Conservation (phyloP, 2,888 invertebrate species). For the Drosophila phalerata region DNA sequence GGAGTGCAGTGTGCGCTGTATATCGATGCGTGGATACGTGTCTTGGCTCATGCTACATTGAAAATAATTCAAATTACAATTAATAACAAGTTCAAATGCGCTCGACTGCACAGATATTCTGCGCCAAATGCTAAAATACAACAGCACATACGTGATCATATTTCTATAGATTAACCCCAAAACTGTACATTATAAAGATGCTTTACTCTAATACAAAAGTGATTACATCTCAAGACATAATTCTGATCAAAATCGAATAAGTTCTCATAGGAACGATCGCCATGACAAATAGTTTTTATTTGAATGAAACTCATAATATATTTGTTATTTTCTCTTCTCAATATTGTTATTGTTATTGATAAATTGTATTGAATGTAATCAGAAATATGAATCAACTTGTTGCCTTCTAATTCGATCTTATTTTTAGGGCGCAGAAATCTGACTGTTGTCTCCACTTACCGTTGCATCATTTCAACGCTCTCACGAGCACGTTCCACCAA, state of each 20-base stretch:
- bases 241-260: too few relatives aligned
- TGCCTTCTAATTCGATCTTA: neutral
- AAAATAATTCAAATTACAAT: neutral
- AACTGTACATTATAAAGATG: too few relatives aligned
- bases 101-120: neutral
- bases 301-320: too few relatives aligned
- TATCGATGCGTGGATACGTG: constrained; percentile 85
- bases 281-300: too few relatives aligned
- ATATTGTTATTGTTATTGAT: too few relatives aligned
- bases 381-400: neutral
- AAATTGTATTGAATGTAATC: too few relatives aligned
- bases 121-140: neutral
- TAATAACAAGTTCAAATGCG: neutral
- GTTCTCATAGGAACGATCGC: too few relatives aligned
- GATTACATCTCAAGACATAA: too few relatives aligned
- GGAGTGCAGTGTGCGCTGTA: constrained; percentile 81
- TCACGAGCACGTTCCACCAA: constrained; percentile 85
- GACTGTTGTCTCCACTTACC: constrained; percentile 64
- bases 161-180: too few relatives aligned
- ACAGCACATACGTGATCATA: neutral
- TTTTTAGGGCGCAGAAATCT: neutral
- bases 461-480: constrained; percentile 83
- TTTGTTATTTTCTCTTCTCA: too few relatives aligned
- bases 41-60: constrained; percentile 84
- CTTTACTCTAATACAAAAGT: too few relatives aligned